Evolutionary conservation across 2,113 vertebrate species (phyloP).

Genomic region (Grantiella picta): DNA sequence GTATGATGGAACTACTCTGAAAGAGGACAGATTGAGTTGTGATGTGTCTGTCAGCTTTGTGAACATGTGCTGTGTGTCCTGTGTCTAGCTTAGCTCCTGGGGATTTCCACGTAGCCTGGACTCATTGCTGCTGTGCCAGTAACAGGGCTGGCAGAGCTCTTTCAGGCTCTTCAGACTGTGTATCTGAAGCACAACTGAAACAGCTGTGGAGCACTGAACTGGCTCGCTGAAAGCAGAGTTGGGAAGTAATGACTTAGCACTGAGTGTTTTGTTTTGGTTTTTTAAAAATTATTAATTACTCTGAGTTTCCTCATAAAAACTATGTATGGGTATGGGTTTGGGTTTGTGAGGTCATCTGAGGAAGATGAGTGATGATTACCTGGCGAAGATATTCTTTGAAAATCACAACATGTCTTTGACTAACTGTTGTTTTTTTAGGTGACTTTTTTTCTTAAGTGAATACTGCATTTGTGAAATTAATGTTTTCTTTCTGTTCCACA

Average conservation of each 20-base stretch:
- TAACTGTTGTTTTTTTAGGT: background rate
- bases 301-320: background rate
- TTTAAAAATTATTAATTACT: background rate
- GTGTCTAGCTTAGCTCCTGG: background rate
- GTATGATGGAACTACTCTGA: background rate
- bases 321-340: background rate
- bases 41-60: background rate
- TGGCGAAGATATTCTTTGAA: background rate
- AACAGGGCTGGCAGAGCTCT: background rate
- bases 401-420: background rate
- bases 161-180: background rate
- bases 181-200: background rate
- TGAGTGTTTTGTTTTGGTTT: background rate
- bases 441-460: background rate
- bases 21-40: background rate
- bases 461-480: background rate
- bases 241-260: background rate
- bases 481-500: constrained; percentile 63
- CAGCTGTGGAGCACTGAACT: background rate
- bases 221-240: background rate
- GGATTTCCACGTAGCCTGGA: rapidly evolving
- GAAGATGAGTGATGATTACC: background rate
- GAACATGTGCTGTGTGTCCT: rapidly evolving
- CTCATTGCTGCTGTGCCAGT: background rate
- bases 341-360: background rate